These are phyloP conservation scores for Ommatoiulus sabulosus DNA, from an alignment of 2,888 invertebrate species.

Conservation along the genomic window DNA sequence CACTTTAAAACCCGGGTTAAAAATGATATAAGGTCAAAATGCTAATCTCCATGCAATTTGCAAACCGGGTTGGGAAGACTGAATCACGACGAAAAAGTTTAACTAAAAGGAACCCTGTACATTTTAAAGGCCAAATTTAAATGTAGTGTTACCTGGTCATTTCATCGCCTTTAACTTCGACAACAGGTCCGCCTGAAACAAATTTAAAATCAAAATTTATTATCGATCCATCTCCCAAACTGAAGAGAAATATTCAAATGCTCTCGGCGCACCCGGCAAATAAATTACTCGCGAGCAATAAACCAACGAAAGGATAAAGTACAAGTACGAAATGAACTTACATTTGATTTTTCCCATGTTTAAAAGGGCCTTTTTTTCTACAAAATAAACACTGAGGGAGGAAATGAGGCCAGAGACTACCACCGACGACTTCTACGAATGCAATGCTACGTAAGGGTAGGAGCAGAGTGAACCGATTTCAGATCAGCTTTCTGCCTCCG, in stretches of 20 bases:
- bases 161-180: slow-evolving; percentile 94
- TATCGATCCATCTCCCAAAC: not conserved
- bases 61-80: too few relatives aligned
- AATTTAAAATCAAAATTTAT: not conserved
- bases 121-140: not conserved
- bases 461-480: too few relatives aligned
- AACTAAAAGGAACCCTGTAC: not conserved
- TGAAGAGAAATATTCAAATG: not conserved
- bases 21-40: too few relatives aligned
- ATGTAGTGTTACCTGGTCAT: slow-evolving; percentile 75
- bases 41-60: too few relatives aligned
- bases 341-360: slow-evolving; percentile 57
- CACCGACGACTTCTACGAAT: not conserved
- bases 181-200: slow-evolving; percentile 78
- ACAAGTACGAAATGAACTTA: slow-evolving; percentile 20
- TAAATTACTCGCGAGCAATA: not conserved
- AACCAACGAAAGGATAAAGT: not conserved
- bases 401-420: not conserved
- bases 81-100: too few relatives aligned
- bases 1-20: too few relatives aligned
- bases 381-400: not conserved
- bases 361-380: not conserved
- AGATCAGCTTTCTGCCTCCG: too few relatives aligned
- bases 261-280: not conserved
- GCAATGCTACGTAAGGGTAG: not conserved